Evolutionary conservation across 2,888 invertebrate species (phyloP).

Genomic region (Tetragnatha montana): DNA sequence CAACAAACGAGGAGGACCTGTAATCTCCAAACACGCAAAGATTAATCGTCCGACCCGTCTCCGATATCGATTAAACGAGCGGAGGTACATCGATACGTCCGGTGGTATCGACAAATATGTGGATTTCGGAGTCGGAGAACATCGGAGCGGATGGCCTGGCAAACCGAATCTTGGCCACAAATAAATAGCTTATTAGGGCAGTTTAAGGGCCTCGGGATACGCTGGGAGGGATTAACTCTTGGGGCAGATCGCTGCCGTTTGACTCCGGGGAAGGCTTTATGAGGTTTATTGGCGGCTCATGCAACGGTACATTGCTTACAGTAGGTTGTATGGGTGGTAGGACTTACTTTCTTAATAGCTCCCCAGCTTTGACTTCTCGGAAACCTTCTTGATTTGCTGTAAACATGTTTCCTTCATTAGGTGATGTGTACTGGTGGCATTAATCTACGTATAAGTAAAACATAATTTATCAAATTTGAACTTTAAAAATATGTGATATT

Average conservation of each 20-base stretch:
- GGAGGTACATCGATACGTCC: conserved; percentile 12
- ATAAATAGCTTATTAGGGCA: conserved; percentile 35
- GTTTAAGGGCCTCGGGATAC: not conserved
- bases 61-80: conserved; percentile 29
- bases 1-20: not conserved
- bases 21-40: conserved; percentile 31
- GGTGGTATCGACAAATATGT: conserved; percentile 23
- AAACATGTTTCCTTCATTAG: no score
- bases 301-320: no score
- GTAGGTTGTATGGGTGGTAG: no score
- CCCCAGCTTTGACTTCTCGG: no score
- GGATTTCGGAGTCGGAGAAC: conserved; percentile 3
- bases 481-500: no score
- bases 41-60: conserved; percentile 23
- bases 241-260: not conserved
- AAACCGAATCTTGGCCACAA: conserved; percentile 22
- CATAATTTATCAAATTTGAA: no score
- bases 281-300: no score
- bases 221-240: not conserved
- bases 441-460: no score
- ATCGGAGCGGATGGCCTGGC: not conserved
- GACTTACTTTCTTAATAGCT: no score
- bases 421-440: no score
- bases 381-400: no score
- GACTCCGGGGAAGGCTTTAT: not conserved